A percentile compares a stretch with the other conserved stretches of the same genome.
These are phyloP conservation scores for Ephialtes manifestator DNA, from an alignment of 2,888 invertebrate species.

Conservation along the genomic window DNA sequence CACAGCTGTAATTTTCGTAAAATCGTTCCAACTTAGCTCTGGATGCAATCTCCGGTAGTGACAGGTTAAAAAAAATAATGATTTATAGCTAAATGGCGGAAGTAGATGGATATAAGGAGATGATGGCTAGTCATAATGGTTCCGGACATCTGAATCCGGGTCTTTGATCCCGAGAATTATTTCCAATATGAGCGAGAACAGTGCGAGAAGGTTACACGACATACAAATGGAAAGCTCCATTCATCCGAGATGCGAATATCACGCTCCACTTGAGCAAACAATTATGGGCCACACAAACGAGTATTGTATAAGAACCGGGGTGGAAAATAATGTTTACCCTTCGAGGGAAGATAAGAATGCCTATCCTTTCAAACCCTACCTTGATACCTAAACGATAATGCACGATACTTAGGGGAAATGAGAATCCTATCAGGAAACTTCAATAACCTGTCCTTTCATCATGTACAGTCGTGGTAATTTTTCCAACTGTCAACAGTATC, in stretches of 20 bases:
- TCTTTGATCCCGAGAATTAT: neutral
- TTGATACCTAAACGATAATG: neutral
- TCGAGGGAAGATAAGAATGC: neutral
- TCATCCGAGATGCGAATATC: neutral
- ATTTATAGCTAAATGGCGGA: neutral
- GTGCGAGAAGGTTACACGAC: too few relatives aligned
- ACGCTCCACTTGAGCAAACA: slow-evolving; percentile 1
- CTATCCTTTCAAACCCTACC: neutral
- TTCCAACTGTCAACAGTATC: neutral
- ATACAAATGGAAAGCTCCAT: neutral
- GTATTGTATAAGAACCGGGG: neutral
- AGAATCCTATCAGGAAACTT: neutral
- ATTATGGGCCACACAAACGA: neutral
- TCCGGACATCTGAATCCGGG: neutral
- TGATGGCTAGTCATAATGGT: neutral
- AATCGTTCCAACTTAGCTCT: neutral
- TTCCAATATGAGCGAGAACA: neutral
- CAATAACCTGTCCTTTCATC: neutral
- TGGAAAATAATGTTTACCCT: neutral
- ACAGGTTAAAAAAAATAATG: neutral
- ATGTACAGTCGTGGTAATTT: neutral
- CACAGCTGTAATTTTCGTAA: slow-evolving; percentile 2
- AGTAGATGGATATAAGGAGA: neutral
- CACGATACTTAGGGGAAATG: neutral
- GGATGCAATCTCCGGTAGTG: neutral